These are phyloP conservation scores for Hydropsyche betteni DNA, from an alignment of 2,888 invertebrate genomes.

Conservation along the genomic window DNA sequence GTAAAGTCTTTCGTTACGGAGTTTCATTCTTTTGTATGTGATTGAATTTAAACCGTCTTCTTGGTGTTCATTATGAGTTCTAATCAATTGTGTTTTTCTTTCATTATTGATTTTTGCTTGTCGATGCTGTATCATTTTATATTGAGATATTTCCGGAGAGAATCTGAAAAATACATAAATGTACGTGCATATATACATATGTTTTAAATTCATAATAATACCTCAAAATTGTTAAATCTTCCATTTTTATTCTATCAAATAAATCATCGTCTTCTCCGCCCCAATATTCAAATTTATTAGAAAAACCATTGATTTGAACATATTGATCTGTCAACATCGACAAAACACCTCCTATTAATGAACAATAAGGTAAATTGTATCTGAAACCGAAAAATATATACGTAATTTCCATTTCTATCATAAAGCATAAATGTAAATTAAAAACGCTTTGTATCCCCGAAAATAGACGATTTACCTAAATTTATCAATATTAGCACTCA, in stretches of 20 bases:
- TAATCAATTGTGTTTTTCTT: constrained; percentile 55
- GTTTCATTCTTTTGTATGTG: constrained; percentile 52
- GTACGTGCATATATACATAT: too few relatives aligned
- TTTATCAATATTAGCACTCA: constrained; percentile 87
- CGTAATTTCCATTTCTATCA: neutral
- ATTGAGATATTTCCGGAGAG: constrained; percentile 59
- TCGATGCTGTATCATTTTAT: constrained; percentile 61
- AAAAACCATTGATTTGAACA: constrained; percentile 58
- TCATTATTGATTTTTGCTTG: constrained; percentile 56
- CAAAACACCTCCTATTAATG: constrained; percentile 60
- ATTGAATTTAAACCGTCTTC: constrained; percentile 56
- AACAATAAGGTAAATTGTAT: constrained; percentile 55
- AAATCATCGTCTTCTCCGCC: constrained; percentile 65
- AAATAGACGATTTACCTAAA: constrained; percentile 62
- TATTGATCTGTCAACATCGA: constrained; percentile 59
- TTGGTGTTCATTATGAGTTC: constrained; percentile 52
- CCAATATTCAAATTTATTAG: constrained; percentile 61
- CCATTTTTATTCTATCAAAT: constrained; percentile 54
- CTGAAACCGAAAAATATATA: constrained; percentile 45
- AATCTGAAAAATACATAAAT: constrained; percentile 54
- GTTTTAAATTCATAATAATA: constrained; percentile 48
- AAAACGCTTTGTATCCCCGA: too few relatives aligned
- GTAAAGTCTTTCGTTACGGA: constrained; percentile 57
- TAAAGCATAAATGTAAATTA: too few relatives aligned
- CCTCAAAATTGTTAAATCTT: constrained; percentile 57